These are phyloP conservation scores for Amphipoea oculea DNA, from an alignment of 2,888 invertebrate species.

Conservation along the genomic window DNA sequence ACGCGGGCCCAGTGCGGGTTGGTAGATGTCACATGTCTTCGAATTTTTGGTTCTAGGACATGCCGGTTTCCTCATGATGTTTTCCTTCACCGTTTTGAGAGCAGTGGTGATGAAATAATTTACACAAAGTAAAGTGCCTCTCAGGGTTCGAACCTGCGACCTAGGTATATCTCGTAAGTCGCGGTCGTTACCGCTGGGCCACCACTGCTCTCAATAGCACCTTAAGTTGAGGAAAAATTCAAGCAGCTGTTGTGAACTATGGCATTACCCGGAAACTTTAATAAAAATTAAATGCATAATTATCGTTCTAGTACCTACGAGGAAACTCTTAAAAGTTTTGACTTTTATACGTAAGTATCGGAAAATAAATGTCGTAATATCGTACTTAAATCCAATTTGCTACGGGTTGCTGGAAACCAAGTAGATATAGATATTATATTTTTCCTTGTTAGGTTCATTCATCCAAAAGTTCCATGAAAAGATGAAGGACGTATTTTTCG, in stretches of 20 bases:
- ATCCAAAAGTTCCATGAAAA: neutral
- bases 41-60: too few relatives aligned
- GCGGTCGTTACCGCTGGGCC: too few relatives aligned
- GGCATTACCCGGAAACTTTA: neutral
- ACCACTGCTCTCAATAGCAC: too few relatives aligned
- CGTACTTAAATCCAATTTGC: neutral
- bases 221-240: constrained; percentile 8
- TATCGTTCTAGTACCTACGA: constrained; percentile 6
- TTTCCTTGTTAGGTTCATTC: neutral
- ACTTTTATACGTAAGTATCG: neutral
- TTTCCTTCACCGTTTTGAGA: too few relatives aligned
- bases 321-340: constrained; percentile 22
- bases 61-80: too few relatives aligned
- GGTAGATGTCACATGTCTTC: too few relatives aligned
- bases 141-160: too few relatives aligned
- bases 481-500: neutral
- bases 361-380: constrained; percentile 5
- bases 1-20: too few relatives aligned
- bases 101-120: too few relatives aligned
- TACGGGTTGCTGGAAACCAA: neutral
- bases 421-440: neutral
- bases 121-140: too few relatives aligned
- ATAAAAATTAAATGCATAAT: constrained; percentile 4
- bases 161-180: too few relatives aligned
- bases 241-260: neutral